These are phyloP conservation scores for Phlogophora meticulosa DNA, from an alignment of 2,888 invertebrate species.

Conservation along the genomic window DNA sequence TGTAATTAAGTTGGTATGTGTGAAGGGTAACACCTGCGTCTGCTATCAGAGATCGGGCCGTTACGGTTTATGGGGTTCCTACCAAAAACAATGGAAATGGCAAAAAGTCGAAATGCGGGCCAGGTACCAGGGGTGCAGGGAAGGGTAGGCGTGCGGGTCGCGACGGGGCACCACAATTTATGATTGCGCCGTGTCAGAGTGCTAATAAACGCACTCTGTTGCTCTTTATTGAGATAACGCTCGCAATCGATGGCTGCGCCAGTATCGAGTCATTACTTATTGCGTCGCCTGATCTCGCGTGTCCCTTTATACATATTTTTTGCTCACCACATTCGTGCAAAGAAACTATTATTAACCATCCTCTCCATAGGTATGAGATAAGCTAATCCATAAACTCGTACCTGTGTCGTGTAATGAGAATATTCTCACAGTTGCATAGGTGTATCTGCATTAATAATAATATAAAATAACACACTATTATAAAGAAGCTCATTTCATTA, in stretches of 20 bases:
- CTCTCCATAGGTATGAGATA: constrained; percentile 76
- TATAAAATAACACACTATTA: constrained; percentile 61
- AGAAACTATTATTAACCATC: constrained; percentile 84
- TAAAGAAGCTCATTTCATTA: constrained; percentile 72
- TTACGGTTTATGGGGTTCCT: constrained; percentile 87
- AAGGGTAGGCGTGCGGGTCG: constrained; percentile 86
- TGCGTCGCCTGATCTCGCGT: constrained; percentile 85
- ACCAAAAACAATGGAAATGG: constrained; percentile 90
- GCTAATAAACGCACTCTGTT: constrained; percentile 90
- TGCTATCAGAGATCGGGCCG: constrained; percentile 86
- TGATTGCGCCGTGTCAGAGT: constrained; percentile 90
- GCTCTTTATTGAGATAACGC: constrained; percentile 91
- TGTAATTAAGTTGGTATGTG: constrained; percentile 88
- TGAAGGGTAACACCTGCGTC: constrained; percentile 88
- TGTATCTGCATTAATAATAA: constrained; percentile 70
- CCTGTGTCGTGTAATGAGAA: constrained; percentile 73
- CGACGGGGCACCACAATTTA: constrained; percentile 90
- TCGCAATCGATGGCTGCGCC: constrained; percentile 82
- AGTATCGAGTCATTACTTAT: constrained; percentile 86
- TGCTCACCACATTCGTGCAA: constrained; percentile 82
- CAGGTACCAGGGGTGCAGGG: constrained; percentile 79
- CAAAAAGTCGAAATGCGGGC: constrained; percentile 89
- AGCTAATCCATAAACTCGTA: constrained; percentile 82
- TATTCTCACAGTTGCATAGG: constrained; percentile 66
- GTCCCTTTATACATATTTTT: constrained; percentile 83